A percentile compares a stretch with the other conserved stretches of the same genome.
These are phyloP conservation scores for Platyscapa corneri DNA, from an alignment of 1,140 invertebrate species.

Conservation along the genomic window DNA sequence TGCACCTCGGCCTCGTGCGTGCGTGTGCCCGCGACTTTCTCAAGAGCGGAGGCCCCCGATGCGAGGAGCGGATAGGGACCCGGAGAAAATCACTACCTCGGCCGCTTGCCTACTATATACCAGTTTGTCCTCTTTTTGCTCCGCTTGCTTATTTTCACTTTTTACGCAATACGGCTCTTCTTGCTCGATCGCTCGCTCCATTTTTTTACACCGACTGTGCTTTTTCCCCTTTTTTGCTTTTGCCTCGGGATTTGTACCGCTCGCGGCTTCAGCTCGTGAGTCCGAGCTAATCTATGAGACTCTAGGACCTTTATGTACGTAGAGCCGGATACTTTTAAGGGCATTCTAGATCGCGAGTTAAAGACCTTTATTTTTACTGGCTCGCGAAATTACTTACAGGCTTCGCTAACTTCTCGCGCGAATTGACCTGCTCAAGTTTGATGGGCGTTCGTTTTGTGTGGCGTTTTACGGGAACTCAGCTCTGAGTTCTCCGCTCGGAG, in stretches of 20 bases:
- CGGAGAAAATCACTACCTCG: constrained; percentile 47
- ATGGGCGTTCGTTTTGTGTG: background rate
- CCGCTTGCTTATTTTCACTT: constrained; percentile 31
- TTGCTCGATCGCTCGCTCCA: constrained; percentile 33
- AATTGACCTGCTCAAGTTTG: background rate
- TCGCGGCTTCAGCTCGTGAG: background rate
- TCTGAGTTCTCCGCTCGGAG: background rate
- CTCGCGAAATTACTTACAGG: background rate
- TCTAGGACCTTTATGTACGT: too few species aligned
- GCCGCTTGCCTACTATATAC: background rate
- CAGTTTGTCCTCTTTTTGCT: constrained; percentile 14
- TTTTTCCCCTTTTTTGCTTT: too few species aligned
- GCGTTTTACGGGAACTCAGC: background rate
- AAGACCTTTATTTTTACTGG: background rate
- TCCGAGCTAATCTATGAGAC: background rate
- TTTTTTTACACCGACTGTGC: too few species aligned
- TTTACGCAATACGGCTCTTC: constrained; percentile 20
- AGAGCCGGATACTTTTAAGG: background rate
- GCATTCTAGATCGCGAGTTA: background rate
- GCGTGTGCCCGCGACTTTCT: constrained; percentile 45
- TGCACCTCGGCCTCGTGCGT: constrained; percentile 24
- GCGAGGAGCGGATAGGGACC: constrained; percentile 29
- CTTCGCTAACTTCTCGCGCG: background rate
- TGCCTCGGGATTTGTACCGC: too few species aligned
- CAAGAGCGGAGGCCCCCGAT: constrained; percentile 17